phyloP scores from a whole-genome alignment of 2,113 vertebrate species.

The Ammodytes marinus region DNA sequence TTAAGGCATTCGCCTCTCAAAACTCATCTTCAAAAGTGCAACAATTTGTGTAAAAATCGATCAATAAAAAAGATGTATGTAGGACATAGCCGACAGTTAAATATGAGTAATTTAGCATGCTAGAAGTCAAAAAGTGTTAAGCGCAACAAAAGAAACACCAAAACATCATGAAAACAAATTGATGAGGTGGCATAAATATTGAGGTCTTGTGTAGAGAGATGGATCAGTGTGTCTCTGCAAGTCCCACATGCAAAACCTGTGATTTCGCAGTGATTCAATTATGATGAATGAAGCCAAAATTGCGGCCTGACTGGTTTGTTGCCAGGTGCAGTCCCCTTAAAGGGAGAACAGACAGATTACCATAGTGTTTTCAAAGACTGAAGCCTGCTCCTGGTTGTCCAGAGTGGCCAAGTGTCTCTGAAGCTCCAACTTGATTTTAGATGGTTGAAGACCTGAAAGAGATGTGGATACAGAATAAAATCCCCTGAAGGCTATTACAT shows the following conservation, averaged over 20 bases:
- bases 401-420: slow-evolving; percentile 95
- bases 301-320: slow-evolving; percentile 44
- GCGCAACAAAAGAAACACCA: not conserved
- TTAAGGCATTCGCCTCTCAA: not conserved
- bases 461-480: slow-evolving; percentile 10
- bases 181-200: not conserved
- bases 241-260: slow-evolving; percentile 10
- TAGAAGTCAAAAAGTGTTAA: not conserved
- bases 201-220: not conserved
- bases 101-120: not conserved
- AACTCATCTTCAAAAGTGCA: not conserved
- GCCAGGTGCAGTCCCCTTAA: not conserved
- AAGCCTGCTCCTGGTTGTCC: slow-evolving; percentile 92
- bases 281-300: not conserved
- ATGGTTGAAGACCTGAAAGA: slow-evolving; percentile 90
- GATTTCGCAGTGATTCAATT: slow-evolving; percentile 33
- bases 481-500: not conserved
- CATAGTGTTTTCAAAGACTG: slow-evolving; percentile 94
- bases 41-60: not conserved
- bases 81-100: not conserved
- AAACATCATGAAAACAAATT: not conserved
- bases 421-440: slow-evolving; percentile 94
- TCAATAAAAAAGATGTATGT: not conserved
- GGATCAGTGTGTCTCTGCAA: not conserved
- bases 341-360: slow-evolving; percentile 73